A percentile compares a stretch with the other conserved stretches of the same genome.
phyloP scores from a whole-genome alignment of 2,888 invertebrate species.

The Erpobdella octoculata region DNA sequence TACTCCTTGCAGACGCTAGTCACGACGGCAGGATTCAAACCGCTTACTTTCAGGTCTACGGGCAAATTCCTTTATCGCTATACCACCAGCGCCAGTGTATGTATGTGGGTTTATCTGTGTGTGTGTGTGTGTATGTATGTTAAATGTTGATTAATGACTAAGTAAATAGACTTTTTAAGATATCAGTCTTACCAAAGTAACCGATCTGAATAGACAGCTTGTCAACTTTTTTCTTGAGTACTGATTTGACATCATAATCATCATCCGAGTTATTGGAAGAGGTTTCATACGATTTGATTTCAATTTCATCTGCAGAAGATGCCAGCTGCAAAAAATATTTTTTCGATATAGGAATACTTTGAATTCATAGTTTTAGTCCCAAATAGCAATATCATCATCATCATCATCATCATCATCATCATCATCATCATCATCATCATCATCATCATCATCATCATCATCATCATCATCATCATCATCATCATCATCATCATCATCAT shows the following conservation, averaged over 20 bases:
- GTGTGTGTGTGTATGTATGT: not conserved
- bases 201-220: constrained; percentile 26
- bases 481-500: constrained; percentile 6
- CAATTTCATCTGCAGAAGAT: not conserved
- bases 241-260: constrained; percentile 24
- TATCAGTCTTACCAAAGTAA: constrained; percentile 28
- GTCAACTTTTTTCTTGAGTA: constrained; percentile 26
- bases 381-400: not conserved
- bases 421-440: constrained; percentile 16
- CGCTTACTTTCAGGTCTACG: too few species aligned
- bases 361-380: not conserved
- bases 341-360: not conserved
- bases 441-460: constrained; percentile 14
- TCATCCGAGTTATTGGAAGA: not conserved
- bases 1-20: not conserved
- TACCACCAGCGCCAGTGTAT: too few species aligned
- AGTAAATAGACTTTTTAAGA: too few species aligned
- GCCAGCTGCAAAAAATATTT: not conserved
- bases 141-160: not conserved
- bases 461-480: constrained; percentile 12
- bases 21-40: too few species aligned
- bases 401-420: constrained; percentile 24
- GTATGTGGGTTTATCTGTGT: too few species aligned
- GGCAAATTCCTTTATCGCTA: too few species aligned
- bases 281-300: not conserved